Conservation (phyloP, 2,113 vertebrate species). For the Copsychus sechellarum region DNA sequence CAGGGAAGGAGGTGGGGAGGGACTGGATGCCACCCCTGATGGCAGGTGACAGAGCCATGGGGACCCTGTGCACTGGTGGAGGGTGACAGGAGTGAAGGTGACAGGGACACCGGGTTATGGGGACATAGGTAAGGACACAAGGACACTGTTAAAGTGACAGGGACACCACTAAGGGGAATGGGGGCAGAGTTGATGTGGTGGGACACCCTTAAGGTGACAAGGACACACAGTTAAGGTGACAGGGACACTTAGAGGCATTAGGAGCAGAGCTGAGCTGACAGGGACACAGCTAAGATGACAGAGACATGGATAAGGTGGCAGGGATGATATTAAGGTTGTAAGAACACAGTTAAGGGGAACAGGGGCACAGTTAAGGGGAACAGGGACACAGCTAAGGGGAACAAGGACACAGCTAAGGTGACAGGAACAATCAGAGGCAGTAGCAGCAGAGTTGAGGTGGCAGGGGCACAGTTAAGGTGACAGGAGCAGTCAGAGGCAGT, state of each 20-base stretch:
- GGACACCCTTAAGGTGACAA: neutral
- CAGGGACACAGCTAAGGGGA: no score
- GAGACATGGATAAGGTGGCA: neutral
- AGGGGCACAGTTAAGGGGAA: no score
- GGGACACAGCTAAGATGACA: neutral
- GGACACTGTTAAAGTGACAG: neutral
- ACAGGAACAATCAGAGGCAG: no score
- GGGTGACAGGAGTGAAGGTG: neutral
- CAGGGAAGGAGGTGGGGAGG: neutral
- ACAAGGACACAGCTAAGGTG: no score
- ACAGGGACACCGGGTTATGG: neutral
- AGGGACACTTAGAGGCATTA: neutral
- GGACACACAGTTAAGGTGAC: no score
- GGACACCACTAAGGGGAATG: neutral
- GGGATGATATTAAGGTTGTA: no score
- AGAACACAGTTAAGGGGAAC: no score
- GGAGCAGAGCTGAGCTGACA: neutral
- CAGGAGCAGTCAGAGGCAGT: no score
- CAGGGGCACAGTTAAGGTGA: no score
- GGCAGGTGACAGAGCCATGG: neutral
- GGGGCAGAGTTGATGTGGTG: neutral
- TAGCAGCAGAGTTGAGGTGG: no score
- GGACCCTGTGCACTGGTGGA: neutral
- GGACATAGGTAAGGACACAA: neutral
- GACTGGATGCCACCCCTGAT: accelerated